Percentiles rank a stretch among this genome's conserved stretches.
phyloP scores from a whole-genome alignment of 2,888 invertebrate species.

The Blastobasis adustella region DNA sequence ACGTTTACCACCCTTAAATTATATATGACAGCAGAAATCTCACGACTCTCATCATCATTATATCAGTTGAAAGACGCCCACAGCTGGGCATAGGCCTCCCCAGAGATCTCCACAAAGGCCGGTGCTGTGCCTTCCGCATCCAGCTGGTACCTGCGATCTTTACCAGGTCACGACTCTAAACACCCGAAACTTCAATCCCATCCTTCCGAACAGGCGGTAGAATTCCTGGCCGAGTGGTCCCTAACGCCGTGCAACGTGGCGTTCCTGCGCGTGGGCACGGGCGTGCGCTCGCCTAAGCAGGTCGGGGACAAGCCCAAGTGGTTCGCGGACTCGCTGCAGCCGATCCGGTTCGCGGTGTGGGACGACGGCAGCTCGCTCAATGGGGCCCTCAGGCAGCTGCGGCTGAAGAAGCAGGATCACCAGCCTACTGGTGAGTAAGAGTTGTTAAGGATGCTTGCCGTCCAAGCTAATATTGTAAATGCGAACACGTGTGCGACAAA shows the following conservation, averaged over 20 bases:
- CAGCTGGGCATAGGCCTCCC: no score
- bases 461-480: conserved; percentile 97
- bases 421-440: conserved; percentile 80
- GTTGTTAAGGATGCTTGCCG: no score
- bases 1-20: no score
- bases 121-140: no score
- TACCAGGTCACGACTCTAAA: no score
- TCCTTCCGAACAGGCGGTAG: conserved; percentile 83
- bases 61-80: no score
- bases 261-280: conserved; percentile 97
- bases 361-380: conserved; percentile 89
- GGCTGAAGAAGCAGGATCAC: conserved; percentile 83
- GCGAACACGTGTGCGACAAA: no score
- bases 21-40: no score
- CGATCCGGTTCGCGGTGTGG: conserved; percentile 94
- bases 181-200: no score
- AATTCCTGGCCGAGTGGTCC: conserved; percentile 99
- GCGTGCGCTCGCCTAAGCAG: conserved; percentile 93
- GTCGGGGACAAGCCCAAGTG: conserved; percentile 99
- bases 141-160: no score
- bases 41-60: no score
- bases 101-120: no score
- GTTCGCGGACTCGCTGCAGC: conserved; percentile 92
- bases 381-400: conserved; percentile 82
- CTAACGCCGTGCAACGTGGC: conserved; percentile 98